Percentiles rank a stretch among this genome's conserved stretches.
These are phyloP conservation scores for Atethmia centrago DNA, from an alignment of 2,888 invertebrate species.

Conservation along the genomic window DNA sequence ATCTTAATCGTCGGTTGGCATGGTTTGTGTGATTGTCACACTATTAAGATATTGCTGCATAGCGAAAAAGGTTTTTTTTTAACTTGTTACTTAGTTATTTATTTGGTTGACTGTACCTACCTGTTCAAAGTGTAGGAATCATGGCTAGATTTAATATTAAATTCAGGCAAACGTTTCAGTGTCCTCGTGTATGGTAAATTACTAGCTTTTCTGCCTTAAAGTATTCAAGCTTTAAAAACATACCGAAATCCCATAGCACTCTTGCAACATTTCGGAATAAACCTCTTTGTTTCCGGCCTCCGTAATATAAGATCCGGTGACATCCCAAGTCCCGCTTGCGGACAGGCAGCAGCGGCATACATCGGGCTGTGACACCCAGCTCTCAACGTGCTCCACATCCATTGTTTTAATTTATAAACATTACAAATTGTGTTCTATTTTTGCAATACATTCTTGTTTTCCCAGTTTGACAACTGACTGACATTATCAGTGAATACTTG, in stretches of 20 bases:
- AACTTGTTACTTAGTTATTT: neutral
- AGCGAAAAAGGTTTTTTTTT: neutral
- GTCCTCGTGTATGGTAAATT: neutral
- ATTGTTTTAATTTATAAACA: constrained; percentile 54
- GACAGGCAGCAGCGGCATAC: constrained; percentile 80
- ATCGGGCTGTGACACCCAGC: constrained; percentile 66
- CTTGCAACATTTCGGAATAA: constrained; percentile 74
- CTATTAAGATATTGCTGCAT: too few relatives aligned
- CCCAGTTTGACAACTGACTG: constrained; percentile 6
- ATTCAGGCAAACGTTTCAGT: neutral
- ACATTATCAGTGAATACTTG: neutral
- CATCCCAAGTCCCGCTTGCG: constrained; percentile 72
- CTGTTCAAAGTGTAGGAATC: neutral
- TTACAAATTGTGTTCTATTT: neutral
- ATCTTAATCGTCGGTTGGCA: too few relatives aligned
- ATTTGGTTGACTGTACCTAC: constrained; percentile 1
- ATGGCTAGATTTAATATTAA: neutral
- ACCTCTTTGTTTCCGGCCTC: constrained; percentile 73
- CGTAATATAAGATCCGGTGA: constrained; percentile 72
- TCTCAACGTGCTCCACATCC: constrained; percentile 40
- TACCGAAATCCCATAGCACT: constrained; percentile 79
- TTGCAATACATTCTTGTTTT: neutral
- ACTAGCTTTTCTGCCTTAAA: neutral
- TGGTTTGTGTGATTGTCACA: neutral
- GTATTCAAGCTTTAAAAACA: constrained; percentile 46